These are phyloP conservation scores for Hippocampus abdominalis DNA, from an alignment of 2,113 vertebrate species.

Conservation along the genomic window DNA sequence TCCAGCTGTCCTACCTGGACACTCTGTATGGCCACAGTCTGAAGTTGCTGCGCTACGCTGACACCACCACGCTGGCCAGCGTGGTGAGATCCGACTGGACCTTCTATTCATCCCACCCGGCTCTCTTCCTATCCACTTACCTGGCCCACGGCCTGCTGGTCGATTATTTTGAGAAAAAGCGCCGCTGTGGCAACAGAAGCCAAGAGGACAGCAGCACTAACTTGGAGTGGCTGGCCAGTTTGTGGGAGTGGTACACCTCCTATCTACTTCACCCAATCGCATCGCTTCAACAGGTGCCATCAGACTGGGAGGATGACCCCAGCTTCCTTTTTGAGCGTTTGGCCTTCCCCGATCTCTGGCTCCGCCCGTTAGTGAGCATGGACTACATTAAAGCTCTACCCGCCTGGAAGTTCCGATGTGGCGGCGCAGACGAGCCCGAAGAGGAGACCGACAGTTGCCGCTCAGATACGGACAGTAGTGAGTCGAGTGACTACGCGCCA, in stretches of 20 bases:
- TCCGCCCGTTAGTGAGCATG: constrained; percentile 86
- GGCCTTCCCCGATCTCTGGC: constrained; percentile 95
- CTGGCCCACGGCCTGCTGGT: constrained; percentile 90
- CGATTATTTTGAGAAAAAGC: constrained; percentile 96
- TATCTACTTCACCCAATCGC: constrained; percentile 91
- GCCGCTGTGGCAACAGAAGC: constrained; percentile 75
- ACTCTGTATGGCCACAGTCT: constrained; percentile 91
- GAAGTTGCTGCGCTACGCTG: constrained; percentile 90
- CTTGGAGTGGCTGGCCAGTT: constrained; percentile 91
- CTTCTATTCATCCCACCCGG: constrained; percentile 95
- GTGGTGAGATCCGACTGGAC: constrained; percentile 95
- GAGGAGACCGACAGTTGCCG: constrained; percentile 5
- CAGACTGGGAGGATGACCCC: constrained; percentile 90
- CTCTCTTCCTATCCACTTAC: constrained; percentile 93
- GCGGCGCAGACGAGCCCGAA: constrained; percentile 9
- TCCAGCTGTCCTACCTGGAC: constrained; percentile 93
- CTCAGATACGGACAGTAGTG: constrained; percentile 3
- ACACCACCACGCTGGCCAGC: constrained; percentile 90
- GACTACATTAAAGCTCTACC: constrained; percentile 93
- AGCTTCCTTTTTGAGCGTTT: constrained; percentile 85
- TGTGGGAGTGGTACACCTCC: constrained; percentile 98
- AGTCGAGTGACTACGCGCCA: not conserved
- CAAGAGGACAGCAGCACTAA: constrained; percentile 91
- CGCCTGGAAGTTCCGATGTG: constrained; percentile 79
- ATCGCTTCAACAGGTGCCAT: constrained; percentile 86